Base-by-base conservation (phyloP, 1,140 invertebrate genomes). In the Ips nitidus region DNA sequence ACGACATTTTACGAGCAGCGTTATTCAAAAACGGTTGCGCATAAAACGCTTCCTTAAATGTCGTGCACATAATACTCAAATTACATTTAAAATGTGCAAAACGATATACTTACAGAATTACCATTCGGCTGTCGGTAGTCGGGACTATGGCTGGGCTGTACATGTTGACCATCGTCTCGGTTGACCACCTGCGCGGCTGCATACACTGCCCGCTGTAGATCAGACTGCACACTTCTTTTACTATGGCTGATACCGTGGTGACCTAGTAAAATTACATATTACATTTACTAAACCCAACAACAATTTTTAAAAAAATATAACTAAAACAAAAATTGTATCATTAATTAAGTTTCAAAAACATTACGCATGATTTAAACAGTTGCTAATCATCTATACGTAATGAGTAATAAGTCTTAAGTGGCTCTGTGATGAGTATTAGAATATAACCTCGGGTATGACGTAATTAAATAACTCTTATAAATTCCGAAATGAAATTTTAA, bases 201-300 rank as follows among this genome's bases (percentile, higher is more conserved):
- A 82, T 87, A 89, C 0, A 84, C 87, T 36, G 89, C 89, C 85
- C 89, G 88, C 74, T 90, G 87, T 61, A 91, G 81, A 75, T 91
- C 89, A 3, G 87, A 86, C 6, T 87, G 86, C 63, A 91, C 84
- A 74, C 87, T 88, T 69, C 90, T 83, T 60, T 87, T 82, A 38
- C 84, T 83, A 71, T 88, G 85, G 40, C 37, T 60, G 36, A 57
- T 39, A 55, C 70, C 67, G 52, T 65, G 68, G n/a, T 72, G 73
- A 39, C 73, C 74, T 59, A 38, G 70, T 64, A 67, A 56, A 52
- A 66, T 55, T 53, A 41, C 2, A 52, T 41, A 22, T 22, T 22
- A 22, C 22, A 22, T 22, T 22, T 22, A 22, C 22, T 0, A 22
- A 22, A 22, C 22, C 22, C 22, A 58, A 22, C 43, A 41, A 45